phyloP scores from a whole-genome alignment of 1,140 invertebrate species.

The Riptortus pedestris region DNA sequence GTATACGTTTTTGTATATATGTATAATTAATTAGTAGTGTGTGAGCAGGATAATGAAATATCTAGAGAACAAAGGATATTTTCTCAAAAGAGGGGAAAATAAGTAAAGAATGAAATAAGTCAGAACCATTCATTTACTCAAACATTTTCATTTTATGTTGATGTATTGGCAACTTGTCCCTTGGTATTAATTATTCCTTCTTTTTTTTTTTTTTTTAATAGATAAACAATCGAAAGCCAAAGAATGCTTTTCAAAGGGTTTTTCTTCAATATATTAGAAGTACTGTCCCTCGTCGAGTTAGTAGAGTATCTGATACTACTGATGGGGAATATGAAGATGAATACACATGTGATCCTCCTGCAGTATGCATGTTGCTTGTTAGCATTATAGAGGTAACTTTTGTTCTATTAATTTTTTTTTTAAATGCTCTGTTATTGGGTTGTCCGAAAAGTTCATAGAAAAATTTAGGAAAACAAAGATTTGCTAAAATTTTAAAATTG shows the following conservation, averaged over 20 bases:
- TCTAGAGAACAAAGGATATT: too few relatives aligned
- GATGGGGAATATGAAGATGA: slow-evolving; percentile 74
- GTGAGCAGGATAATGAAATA: too few relatives aligned
- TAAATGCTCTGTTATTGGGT: neutral
- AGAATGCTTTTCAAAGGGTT: neutral
- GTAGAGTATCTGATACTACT: slow-evolving; percentile 38
- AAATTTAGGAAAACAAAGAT: neutral
- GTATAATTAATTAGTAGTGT: too few relatives aligned
- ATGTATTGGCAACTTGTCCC: too few relatives aligned
- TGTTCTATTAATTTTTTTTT: slow-evolving; percentile 5
- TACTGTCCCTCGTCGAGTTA: neutral
- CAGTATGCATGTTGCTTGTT: slow-evolving; percentile 66
- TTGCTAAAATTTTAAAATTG: neutral
- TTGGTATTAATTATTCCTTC: neutral
- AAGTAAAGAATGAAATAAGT: too few relatives aligned
- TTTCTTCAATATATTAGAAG: neutral
- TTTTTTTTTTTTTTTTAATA: slow-evolving; percentile 1
- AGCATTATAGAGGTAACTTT: slow-evolving; percentile 38
- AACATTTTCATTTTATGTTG: too few relatives aligned
- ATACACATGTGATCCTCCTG: slow-evolving; percentile 75
- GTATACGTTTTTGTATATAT: too few relatives aligned
- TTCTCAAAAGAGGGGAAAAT: too few relatives aligned
- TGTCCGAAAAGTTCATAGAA: neutral
- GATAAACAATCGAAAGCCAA: neutral
- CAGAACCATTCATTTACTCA: too few relatives aligned